Base-by-base conservation (phyloP, 1,140 invertebrate species). In the Mamestra configurata region DNA sequence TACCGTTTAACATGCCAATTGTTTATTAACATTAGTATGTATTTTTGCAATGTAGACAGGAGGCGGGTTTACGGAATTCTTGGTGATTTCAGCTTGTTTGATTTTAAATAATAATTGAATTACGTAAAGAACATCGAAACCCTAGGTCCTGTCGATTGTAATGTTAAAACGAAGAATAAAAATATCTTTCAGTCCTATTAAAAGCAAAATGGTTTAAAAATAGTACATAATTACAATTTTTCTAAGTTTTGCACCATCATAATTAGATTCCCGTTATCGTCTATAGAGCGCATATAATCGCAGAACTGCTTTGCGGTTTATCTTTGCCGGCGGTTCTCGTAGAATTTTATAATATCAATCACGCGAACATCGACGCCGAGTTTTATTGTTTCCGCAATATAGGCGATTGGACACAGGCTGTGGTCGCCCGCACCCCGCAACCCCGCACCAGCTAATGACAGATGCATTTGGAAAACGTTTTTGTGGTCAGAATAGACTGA, bases 381-480 rank as follows among this genome's bases (percentile, higher is more conserved):
- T 78, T 83, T 81, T 83, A 85, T 83, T 81, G 82, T 85, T 87
- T 87, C 85, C 84, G 82, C 82, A 85, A 85, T 85, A 76, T 82
- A 83, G 55, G 61, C 59, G 72, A 82, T 84, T 83, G 78, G 78
- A 68, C 72, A 51, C 78, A 70, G 78, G 20, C 53, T 70, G 76
- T 37, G 59, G 46, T 51, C 43, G 40, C 27, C 22, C 76, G 55
- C 27, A 27, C 43, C 31, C 31, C 71, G 59, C 57, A 51, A 37
- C 20, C 51, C 53, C 22, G 20, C 31, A 51, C 53, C 46, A 20
- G n/a, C 35, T 79, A 71, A 79, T 61, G 68, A 51, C 24, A 51
- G 7, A 70, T 27, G 43, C 68, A 64, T 79, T 79, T 79, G 43
- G 24, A 27, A 51, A 72, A 73, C 46, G 57, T 46, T 79, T 43